Conservation (phyloP, 2,113 vertebrate species). For the Mormyrus lacerda region DNA sequence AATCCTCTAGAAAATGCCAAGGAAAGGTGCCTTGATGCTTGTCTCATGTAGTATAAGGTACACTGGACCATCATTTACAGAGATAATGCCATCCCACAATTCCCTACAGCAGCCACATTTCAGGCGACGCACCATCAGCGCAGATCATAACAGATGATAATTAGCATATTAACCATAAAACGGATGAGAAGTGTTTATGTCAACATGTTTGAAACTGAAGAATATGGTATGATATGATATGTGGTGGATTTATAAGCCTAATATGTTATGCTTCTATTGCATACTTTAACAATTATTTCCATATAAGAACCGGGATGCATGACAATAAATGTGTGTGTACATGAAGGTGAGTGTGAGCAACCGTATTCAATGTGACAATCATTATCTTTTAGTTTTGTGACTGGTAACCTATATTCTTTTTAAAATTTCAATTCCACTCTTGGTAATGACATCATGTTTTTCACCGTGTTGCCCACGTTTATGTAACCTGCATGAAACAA, state of each 20-base stretch:
- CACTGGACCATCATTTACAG: background rate
- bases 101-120: background rate
- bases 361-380: background rate
- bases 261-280: background rate
- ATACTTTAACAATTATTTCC: background rate
- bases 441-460: background rate
- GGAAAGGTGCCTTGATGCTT: background rate
- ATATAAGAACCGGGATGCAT: background rate
- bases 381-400: background rate
- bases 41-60: background rate
- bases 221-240: background rate
- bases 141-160: background rate
- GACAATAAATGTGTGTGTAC: background rate
- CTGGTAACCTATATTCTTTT: background rate
- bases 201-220: background rate
- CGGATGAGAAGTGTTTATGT: background rate
- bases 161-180: background rate
- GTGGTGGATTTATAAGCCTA: background rate
- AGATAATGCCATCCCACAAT: background rate
- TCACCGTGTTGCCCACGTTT: background rate
- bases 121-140: background rate
- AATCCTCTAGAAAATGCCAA: background rate
- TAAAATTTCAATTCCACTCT: background rate
- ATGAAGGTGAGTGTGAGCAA: background rate
- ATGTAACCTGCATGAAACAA: background rate